phyloP scores from a whole-genome alignment of 2,888 invertebrate genomes.

The Chrysina gloriosa region DNA sequence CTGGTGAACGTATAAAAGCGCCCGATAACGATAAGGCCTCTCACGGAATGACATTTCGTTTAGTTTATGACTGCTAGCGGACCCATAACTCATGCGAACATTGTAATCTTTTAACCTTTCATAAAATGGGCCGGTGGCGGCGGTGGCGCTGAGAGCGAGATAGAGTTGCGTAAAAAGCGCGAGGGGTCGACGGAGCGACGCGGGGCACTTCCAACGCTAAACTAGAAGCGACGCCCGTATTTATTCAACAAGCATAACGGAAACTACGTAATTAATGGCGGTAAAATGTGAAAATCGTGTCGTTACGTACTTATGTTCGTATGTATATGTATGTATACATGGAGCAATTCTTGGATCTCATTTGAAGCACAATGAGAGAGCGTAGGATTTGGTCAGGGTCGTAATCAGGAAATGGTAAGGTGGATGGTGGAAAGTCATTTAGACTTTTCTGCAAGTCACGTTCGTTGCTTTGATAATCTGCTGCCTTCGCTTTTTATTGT shows the following conservation, averaged over 20 bases:
- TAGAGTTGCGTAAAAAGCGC: constrained; percentile 26
- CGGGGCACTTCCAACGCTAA: constrained; percentile 15
- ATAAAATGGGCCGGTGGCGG: constrained; percentile 46
- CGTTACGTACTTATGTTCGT: constrained; percentile 20
- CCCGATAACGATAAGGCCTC: constrained; percentile 64
- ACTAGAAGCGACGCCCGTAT: constrained; percentile 23
- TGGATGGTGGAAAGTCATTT: too few species aligned
- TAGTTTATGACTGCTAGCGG: constrained; percentile 63
- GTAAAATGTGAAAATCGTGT: constrained; percentile 34
- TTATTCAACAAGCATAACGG: constrained; percentile 31
- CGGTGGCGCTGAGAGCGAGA: constrained; percentile 40
- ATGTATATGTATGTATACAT: constrained; percentile 3
- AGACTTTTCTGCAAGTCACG: too few species aligned
- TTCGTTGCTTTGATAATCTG: too few species aligned
- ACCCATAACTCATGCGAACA: constrained; percentile 64
- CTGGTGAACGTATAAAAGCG: constrained; percentile 57
- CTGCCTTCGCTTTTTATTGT: too few species aligned
- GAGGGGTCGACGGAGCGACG: constrained; percentile 8
- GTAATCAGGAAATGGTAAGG: background rate
- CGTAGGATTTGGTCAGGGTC: too few species aligned
- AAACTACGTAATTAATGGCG: constrained; percentile 36
- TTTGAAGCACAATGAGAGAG: too few species aligned
- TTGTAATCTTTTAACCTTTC: constrained; percentile 56
- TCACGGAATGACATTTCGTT: constrained; percentile 64
- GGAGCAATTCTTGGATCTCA: background rate